These are phyloP conservation scores for Etheostoma cragini DNA, from an alignment of 2,113 vertebrate genomes.

Conservation along the genomic window DNA sequence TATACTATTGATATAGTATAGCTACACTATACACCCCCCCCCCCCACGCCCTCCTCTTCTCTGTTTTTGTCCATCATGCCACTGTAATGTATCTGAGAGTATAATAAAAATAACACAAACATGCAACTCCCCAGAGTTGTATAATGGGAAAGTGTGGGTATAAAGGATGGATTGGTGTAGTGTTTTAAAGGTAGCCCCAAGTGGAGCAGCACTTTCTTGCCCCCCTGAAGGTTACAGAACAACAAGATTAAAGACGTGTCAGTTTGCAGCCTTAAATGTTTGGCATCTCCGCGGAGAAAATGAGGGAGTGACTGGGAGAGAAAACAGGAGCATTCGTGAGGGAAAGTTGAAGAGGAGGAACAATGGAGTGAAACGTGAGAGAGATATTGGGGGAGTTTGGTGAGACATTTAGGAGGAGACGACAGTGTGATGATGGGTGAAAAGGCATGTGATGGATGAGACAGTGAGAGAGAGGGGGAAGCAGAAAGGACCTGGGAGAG, in stretches of 20 bases:
- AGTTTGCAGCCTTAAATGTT: slow-evolving; percentile 74
- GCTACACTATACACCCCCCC: neutral
- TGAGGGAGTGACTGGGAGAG: slow-evolving; percentile 31
- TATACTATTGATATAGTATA: neutral
- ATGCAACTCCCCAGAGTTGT: slow-evolving; percentile 44
- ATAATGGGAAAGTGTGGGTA: slow-evolving; percentile 43
- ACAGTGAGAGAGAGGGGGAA: slow-evolving; percentile 45
- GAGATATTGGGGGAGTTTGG: slow-evolving; percentile 64
- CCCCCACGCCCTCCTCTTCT: slow-evolving; percentile 17
- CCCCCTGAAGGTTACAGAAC: slow-evolving; percentile 78
- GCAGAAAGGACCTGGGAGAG: slow-evolving; percentile 61
- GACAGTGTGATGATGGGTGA: slow-evolving; percentile 81
- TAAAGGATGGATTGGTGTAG: slow-evolving; percentile 51
- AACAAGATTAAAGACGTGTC: slow-evolving; percentile 84
- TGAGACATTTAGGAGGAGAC: slow-evolving; percentile 78
- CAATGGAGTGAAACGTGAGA: slow-evolving; percentile 68
- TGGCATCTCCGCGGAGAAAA: slow-evolving; percentile 63
- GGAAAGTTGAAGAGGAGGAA: slow-evolving; percentile 55
- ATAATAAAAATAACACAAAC: slow-evolving; percentile 78
- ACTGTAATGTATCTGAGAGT: slow-evolving; percentile 43
- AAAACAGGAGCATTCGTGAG: slow-evolving; percentile 40
- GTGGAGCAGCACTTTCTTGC: slow-evolving; percentile 55
- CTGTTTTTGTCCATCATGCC: slow-evolving; percentile 41
- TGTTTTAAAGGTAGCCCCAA: slow-evolving; percentile 69
- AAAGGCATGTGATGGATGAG: slow-evolving; percentile 80